phyloP scores from a whole-genome alignment of 2,797 vertebrate genomes.

The Falco naumanni region DNA sequence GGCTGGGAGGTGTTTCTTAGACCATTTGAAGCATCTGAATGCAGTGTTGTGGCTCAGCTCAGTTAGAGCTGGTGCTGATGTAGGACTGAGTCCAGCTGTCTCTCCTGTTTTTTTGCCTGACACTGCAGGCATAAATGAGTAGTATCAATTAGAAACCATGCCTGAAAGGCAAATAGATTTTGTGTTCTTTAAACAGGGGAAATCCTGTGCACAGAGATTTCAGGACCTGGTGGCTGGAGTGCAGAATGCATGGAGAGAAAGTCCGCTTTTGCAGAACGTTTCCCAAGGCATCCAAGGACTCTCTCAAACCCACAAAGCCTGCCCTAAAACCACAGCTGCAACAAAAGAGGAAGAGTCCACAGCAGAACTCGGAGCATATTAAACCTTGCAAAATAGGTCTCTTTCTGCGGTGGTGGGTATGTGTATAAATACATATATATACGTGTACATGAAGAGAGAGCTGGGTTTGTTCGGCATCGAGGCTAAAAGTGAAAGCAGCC shows the following conservation, averaged over 20 bases:
- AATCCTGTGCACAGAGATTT: constrained; percentile 46
- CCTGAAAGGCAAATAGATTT: background rate
- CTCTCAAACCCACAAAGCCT: constrained; percentile 65
- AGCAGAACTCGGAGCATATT: constrained; percentile 38
- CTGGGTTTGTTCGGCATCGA: background rate
- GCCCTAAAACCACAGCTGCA: constrained; percentile 68
- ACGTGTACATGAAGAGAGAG: background rate
- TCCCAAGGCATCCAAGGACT: constrained; percentile 69
- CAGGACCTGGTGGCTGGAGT: constrained; percentile 52
- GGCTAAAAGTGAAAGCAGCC: background rate
- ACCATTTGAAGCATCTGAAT: background rate
- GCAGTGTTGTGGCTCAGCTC: background rate
- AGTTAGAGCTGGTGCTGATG: background rate
- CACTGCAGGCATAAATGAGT: background rate
- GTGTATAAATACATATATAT: background rate
- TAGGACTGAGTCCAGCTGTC: background rate
- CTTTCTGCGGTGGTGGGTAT: background rate
- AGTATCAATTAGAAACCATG: background rate
- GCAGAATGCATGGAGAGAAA: constrained; percentile 30
- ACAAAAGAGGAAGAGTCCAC: constrained; percentile 65
- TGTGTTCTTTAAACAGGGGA: constrained; percentile 12
- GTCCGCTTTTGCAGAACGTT: constrained; percentile 45
- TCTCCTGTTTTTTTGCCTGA: background rate
- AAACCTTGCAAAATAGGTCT: constrained; percentile 45
- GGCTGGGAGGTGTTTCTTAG: background rate